phyloP scores from a whole-genome alignment of 2,113 vertebrate species.

The Dromas ardeola region DNA sequence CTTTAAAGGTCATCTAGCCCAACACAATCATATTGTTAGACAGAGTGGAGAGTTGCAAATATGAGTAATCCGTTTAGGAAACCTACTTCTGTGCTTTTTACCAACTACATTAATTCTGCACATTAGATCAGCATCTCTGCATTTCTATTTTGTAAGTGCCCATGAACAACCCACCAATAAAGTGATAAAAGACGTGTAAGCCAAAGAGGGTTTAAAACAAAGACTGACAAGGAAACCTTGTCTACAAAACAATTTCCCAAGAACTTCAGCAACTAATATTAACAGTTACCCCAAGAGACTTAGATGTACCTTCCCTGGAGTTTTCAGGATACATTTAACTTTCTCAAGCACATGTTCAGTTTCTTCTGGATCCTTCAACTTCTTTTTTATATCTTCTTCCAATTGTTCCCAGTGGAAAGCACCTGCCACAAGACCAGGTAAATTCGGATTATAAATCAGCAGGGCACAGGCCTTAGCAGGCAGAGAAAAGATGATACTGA shows the following conservation, averaged over 20 bases:
- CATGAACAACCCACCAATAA: background rate
- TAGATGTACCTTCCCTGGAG: conserved; percentile 73
- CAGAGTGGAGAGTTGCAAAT: background rate
- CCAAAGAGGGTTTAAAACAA: background rate
- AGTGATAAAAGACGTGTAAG: background rate
- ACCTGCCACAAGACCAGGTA: conserved; percentile 69
- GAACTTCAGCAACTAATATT: background rate
- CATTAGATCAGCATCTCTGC: background rate
- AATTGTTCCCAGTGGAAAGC: conserved; percentile 91
- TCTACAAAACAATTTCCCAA: background rate
- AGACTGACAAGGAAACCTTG: background rate
- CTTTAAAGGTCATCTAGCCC: too few relatives aligned
- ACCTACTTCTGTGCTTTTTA: background rate
- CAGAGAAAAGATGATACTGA: background rate
- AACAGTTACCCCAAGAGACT: background rate
- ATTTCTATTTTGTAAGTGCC: fast-evolving
- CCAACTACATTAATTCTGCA: background rate
- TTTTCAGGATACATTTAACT: conserved; percentile 86
- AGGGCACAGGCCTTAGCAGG: background rate
- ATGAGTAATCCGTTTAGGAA: background rate
- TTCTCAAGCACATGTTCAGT: conserved; percentile 87
- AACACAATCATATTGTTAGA: background rate
- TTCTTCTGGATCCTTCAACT: conserved; percentile 85
- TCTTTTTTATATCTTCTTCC: conserved; percentile 89
- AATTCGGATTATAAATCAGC: background rate